These are phyloP conservation scores for Hydroisotoma schaefferi DNA, from an alignment of 2,888 invertebrate genomes.

Conservation along the genomic window DNA sequence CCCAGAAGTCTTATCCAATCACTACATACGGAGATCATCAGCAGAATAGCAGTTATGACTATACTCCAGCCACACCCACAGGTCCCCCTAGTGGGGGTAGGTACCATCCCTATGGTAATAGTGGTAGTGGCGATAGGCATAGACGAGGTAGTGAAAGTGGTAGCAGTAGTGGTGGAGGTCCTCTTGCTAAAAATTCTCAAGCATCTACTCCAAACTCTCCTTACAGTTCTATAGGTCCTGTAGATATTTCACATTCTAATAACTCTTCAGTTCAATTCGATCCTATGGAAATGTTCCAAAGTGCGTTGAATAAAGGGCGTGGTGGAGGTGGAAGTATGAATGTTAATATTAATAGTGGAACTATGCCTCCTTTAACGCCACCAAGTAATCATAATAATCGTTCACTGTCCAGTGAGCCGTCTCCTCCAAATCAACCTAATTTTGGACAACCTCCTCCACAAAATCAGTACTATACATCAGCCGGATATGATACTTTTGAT, in stretches of 20 bases:
- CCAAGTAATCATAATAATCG: not conserved
- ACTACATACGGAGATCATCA: too few relatives aligned
- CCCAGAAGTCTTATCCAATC: too few relatives aligned
- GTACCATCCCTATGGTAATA: conserved; percentile 33
- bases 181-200: not conserved
- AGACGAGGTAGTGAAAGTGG: not conserved
- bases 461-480: too few relatives aligned
- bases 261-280: conserved; percentile 4
- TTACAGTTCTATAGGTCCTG: conserved; percentile 15
- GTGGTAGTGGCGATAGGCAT: not conserved
- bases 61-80: conserved; percentile 16
- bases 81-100: conserved; percentile 9
- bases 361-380: not conserved
- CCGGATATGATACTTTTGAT: too few relatives aligned
- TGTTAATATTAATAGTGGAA: not conserved
- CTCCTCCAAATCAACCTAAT: not conserved
- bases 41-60: conserved; percentile 13
- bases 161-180: conserved; percentile 2
- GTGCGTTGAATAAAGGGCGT: conserved; percentile 15
- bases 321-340: not conserved
- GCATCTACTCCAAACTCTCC: not conserved
- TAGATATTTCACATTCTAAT: too few relatives aligned
- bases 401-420: not conserved
- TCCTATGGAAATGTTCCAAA: conserved; percentile 29
- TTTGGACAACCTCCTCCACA: too few relatives aligned